Conservation (phyloP, 2,797 vertebrate genomes). For the Limosa lapponica region DNA sequence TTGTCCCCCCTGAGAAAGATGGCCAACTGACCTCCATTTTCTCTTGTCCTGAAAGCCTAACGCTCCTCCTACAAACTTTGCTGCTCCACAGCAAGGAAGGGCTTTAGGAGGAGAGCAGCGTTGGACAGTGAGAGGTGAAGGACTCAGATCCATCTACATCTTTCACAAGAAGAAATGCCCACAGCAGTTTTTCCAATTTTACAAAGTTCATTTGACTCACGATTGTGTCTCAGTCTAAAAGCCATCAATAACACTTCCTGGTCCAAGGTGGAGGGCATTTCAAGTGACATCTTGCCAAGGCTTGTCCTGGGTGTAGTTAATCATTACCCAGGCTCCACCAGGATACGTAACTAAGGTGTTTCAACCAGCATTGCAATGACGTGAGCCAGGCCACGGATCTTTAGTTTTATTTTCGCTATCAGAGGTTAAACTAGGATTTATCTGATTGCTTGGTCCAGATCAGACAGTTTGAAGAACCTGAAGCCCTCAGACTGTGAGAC, state of each 20-base stretch:
- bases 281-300: not conserved
- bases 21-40: not conserved
- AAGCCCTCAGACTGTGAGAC: not conserved
- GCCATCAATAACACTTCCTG: not conserved
- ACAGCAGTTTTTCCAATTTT: not conserved
- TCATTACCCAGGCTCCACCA: not conserved
- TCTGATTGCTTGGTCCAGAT: not conserved
- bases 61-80: not conserved
- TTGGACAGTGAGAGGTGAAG: not conserved
- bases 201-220: not conserved
- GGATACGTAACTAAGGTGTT: accelerated
- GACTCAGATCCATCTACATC: not conserved
- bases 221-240: not conserved
- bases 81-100: not conserved
- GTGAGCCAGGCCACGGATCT: accelerated
- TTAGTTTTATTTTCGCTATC: not conserved
- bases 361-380: accelerated
- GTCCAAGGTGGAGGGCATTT: not conserved
- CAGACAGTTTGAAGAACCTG: not conserved
- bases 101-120: not conserved
- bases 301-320: not conserved
- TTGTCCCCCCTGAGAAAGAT: not conserved
- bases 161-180: not conserved
- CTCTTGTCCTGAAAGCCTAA: not conserved
- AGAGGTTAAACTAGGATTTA: not conserved